Percentiles rank a stretch among this genome's conserved stretches.
phyloP scores from a whole-genome alignment of 64 coral and sea anemone species.

The Catalaphyllia jardinei region DNA sequence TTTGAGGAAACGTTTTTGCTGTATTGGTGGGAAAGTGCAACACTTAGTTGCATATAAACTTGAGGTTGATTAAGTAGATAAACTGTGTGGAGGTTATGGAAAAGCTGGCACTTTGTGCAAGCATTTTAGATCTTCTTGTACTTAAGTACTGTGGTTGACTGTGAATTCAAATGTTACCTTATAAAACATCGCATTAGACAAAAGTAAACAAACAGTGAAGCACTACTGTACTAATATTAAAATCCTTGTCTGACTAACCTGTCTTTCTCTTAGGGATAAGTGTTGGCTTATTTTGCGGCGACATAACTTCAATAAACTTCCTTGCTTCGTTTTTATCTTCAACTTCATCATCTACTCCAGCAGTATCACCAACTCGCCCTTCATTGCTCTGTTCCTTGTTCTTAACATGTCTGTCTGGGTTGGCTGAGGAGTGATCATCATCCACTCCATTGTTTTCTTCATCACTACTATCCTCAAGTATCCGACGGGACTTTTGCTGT shows the following conservation, averaged over 20 bases:
- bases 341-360: neutral
- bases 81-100: no score
- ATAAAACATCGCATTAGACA: neutral
- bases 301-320: slow-evolving; percentile 7
- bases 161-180: no score
- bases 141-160: no score
- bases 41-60: no score
- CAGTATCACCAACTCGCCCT: neutral
- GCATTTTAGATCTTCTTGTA: no score
- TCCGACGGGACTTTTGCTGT: slow-evolving; percentile 22
- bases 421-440: neutral
- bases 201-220: neutral
- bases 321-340: neutral
- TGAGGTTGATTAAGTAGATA: no score
- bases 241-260: neutral
- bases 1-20: no score
- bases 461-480: slow-evolving; percentile 69
- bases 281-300: slow-evolving; percentile 5
- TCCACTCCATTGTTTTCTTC: slow-evolving; percentile 41
- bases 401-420: slow-evolving; percentile 5
- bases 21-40: no score
- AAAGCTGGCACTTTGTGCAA: no score
- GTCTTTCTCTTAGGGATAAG: slow-evolving; percentile 40
- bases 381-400: neutral
- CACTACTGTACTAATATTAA: neutral